Conservation (phyloP, 1,140 invertebrate genomes). For the Lysiphlebus fabarum region DNA sequence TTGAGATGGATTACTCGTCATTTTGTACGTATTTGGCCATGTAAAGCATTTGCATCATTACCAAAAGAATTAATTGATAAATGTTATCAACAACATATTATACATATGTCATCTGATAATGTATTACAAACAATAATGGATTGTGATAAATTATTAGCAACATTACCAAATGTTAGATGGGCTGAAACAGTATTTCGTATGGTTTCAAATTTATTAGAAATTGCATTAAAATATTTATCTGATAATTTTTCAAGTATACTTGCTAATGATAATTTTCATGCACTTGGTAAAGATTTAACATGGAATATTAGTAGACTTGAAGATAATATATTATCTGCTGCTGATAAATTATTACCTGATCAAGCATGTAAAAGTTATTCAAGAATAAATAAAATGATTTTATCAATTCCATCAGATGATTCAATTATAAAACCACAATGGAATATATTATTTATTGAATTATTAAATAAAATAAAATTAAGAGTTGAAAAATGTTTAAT, state of each 20-base stretch:
- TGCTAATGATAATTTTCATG: conserved; percentile 63
- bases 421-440: conserved; percentile 43
- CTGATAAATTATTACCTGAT: conserved; percentile 64
- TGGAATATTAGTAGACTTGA: conserved; percentile 68
- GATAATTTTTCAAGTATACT: conserved; percentile 66
- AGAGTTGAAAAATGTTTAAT: conserved; percentile 64
- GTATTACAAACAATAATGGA: conserved; percentile 66
- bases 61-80: conserved; percentile 77
- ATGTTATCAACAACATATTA: conserved; percentile 77
- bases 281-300: conserved; percentile 63
- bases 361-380: conserved; percentile 69
- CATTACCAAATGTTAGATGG: conserved; percentile 69
- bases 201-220: conserved; percentile 65
- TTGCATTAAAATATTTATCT: conserved; percentile 63
- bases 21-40: conserved; percentile 82
- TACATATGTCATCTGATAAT: conserved; percentile 67
- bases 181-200: conserved; percentile 67
- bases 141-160: conserved; percentile 67
- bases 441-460: conserved; percentile 52
- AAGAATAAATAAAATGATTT: conserved; percentile 51
- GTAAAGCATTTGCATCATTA: conserved; percentile 76
- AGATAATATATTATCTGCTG: conserved; percentile 63
- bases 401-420: conserved; percentile 37
- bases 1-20: conserved; percentile 81
- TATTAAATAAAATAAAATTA: conserved; percentile 49